Evolutionary conservation across 2,797 vertebrate species (phyloP), one percentile per base, ranked within the genome.

Genomic region (Typhlichthys eigenmanni): DNA sequence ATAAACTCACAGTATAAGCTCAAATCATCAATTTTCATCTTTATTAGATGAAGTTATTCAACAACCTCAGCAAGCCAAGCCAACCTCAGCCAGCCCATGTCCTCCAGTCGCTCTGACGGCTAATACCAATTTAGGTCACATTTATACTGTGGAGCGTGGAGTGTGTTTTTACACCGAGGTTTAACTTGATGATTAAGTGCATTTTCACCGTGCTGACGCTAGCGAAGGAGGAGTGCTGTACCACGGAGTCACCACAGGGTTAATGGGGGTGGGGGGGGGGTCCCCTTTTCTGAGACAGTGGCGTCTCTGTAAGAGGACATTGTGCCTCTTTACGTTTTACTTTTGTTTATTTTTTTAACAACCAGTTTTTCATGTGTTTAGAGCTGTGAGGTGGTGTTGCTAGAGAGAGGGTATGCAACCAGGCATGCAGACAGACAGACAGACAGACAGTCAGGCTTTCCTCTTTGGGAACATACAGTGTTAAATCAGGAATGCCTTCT

Each of bases 81-180:
- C 6, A 34, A 60, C 62, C 72, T 75, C 64, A 64, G 12, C 29
- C 17, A 19, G 53, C 5, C 16, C 29, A 55, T 34, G 11, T 55
- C 3, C 17, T 70, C 74, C 2, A 65, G 29, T 46, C 61, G 64
- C 62, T 63, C 0, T 13, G 5, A 70, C 73, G 77, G 75, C 77
- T 80, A 69, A 81, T 67, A 79, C 49, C 80, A 60, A 85, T 86
- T 62, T 74, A 60, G 80, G 85, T 86, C 80, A 78, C 69, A 78
- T 81, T 80, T 78, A 66, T 78, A 76, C 87, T 76, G 76, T 5
- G 55, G n/a, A 66, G 71, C 67, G 17, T 29, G 24, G 24, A 29
- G 72, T 72, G 79, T 74, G 60, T 83, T 81, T 74, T 70, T 73
- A 66, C 64, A 47, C 64, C 57, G 45, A 49, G 51, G 61, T 9